Percentiles rank a stretch among this genome's conserved stretches.
Evolutionary conservation across 2,797 vertebrate species (phyloP).

Genomic region (Mus caroli): DNA sequence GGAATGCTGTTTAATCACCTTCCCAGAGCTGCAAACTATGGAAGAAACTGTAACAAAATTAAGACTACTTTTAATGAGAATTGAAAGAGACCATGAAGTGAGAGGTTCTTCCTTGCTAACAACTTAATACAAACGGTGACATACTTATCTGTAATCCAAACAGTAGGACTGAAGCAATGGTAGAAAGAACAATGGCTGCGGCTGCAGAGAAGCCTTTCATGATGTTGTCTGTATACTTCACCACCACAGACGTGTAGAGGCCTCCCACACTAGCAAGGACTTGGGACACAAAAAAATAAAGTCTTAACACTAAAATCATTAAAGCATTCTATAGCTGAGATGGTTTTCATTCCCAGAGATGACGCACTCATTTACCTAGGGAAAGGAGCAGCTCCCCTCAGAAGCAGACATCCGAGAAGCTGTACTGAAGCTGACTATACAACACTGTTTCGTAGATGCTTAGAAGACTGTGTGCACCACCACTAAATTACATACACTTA

Average conservation of each 20-base stretch:
- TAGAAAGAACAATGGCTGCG: slow-evolving; percentile 97
- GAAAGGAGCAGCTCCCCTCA: slow-evolving; percentile 45
- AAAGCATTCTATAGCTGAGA: neutral
- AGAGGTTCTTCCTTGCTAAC: slow-evolving; percentile 17
- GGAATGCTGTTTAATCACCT: neutral
- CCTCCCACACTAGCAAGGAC: slow-evolving; percentile 97
- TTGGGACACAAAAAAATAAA: slow-evolving; percentile 79
- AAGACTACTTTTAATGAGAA: slow-evolving; percentile 18
- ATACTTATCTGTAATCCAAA: slow-evolving; percentile 98
- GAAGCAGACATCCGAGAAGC: slow-evolving; percentile 45
- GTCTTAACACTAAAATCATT: slow-evolving; percentile 48
- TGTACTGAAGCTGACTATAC: slow-evolving; percentile 39
- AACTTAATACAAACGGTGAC: slow-evolving; percentile 80
- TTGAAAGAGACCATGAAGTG: neutral
- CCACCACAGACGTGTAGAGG: slow-evolving; percentile 97
- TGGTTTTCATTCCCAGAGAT: slow-evolving; percentile 40
- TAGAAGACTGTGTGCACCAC: neutral
- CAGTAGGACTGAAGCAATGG: slow-evolving; percentile 94
- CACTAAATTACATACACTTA: slow-evolving; percentile 46
- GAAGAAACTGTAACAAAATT: slow-evolving; percentile 27
- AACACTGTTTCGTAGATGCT: slow-evolving; percentile 23
- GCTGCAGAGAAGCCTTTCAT: slow-evolving; percentile 99
- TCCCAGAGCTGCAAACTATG: neutral
- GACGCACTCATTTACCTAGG: slow-evolving; percentile 57
- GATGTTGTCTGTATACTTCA: slow-evolving; percentile 99